Conservation (phyloP, 2,888 invertebrate species). For the Diaphora mendica region DNA sequence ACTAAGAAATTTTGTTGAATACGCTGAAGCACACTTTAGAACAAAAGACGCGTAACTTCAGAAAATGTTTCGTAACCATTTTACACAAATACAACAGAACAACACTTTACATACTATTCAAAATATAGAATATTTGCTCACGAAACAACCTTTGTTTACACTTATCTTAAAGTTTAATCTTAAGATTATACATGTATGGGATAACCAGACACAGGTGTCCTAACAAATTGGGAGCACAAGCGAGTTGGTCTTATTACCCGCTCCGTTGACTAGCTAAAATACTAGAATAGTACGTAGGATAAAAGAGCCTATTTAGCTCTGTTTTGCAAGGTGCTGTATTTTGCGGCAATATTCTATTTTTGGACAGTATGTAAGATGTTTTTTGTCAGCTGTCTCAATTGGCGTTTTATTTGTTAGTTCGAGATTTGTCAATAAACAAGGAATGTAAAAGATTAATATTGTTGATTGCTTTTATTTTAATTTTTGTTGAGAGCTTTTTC, state of each 20-base stretch:
- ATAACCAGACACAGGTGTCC: conserved; percentile 60
- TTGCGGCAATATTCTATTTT: conserved; percentile 20
- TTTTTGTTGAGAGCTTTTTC: no score
- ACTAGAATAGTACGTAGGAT: conserved; percentile 36
- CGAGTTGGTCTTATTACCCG: conserved; percentile 44
- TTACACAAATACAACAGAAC: conserved; percentile 3
- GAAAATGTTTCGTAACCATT: conserved; percentile 5
- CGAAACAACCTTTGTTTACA: conserved; percentile 49
- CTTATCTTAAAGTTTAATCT: conserved; percentile 53
- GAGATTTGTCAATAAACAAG: not conserved
- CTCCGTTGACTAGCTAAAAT: conserved; percentile 46
- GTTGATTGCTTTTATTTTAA: not conserved
- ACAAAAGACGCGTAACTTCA: conserved; percentile 6
- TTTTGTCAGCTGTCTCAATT: conserved; percentile 7
- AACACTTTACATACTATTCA: conserved; percentile 19
- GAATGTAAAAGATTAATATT: not conserved
- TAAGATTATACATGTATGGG: conserved; percentile 52
- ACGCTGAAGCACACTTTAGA: not conserved
- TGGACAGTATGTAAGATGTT: conserved; percentile 2
- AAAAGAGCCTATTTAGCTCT: conserved; percentile 27
- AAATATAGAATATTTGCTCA: conserved; percentile 23
- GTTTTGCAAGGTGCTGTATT: conserved; percentile 18
- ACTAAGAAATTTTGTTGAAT: not conserved
- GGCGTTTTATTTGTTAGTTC: not conserved
- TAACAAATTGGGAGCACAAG: conserved; percentile 58